Conservation (phyloP, 2,888 invertebrate genomes). For the Ormyrus labotus region DNA sequence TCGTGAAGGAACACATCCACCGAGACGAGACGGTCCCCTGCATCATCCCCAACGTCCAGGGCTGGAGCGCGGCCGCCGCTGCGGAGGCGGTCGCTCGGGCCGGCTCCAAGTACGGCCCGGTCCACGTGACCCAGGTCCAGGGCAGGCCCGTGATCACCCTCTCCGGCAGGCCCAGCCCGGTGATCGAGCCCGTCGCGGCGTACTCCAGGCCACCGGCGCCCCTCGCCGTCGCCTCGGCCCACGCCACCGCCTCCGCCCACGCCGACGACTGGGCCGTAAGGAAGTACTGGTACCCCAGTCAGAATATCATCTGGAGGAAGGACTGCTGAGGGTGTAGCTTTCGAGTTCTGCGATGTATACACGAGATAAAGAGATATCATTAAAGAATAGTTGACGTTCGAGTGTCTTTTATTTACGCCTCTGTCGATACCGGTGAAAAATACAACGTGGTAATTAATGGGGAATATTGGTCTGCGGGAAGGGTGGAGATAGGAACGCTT, state of each 20-base stretch:
- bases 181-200: constrained; percentile 56
- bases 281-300: constrained; percentile 58
- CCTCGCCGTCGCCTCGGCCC: background rate
- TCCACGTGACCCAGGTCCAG: constrained; percentile 43
- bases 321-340: background rate
- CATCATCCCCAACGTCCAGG: background rate
- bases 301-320: constrained; percentile 20
- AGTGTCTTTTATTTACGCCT: no score
- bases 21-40: constrained; percentile 15
- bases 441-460: no score
- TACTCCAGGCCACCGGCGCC: constrained; percentile 49
- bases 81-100: constrained; percentile 39
- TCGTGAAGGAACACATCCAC: constrained; percentile 44
- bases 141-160: constrained; percentile 57
- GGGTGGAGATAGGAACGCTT: no score
- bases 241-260: background rate
- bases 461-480: no score
- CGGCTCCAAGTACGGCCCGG: constrained; percentile 50
- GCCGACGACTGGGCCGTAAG: constrained; percentile 47
- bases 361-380: background rate
- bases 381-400: no score
- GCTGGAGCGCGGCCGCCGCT: constrained; percentile 41
- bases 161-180: constrained; percentile 50
- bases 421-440: no score
- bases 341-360: background rate